Base-by-base conservation (phyloP, 2,888 invertebrate genomes). In the Lysandra coridon region DNA sequence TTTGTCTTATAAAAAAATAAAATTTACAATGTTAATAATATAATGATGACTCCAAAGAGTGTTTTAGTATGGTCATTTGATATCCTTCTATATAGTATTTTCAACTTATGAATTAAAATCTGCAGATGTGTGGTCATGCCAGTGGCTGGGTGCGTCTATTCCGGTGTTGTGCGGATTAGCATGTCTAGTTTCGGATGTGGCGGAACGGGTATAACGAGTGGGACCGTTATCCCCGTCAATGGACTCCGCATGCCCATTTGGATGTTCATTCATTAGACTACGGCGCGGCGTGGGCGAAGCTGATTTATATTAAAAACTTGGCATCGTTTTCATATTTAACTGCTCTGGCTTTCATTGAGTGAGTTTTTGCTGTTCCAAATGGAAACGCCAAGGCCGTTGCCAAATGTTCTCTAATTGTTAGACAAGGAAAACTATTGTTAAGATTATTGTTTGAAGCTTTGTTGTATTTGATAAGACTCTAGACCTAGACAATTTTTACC, bases 181-280 rank as follows among this genome's bases (percentile, higher is more conserved):
- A 49, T 49, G 75, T 44, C 75, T 49, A 23, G 75, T 75, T 75
- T 44, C 75, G 75, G 44, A 49, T 23, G 75, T 44, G 75, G 75
- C 4, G 44, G 49, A 49, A 75, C 75, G n/a, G n/a, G 75, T 75
- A 33, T 44, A 30, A 69, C 69, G 14, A 69, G 69, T 69, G 73
- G 7, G 23, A 75, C 75, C 75, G 75, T 75, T 75, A 75, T 5
- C 49, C 30, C 49, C 75, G 75, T 75, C 75, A 75, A 75, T 75
- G 75, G 75, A 75, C 44, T 23, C 75, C 44, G 75, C 74, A 49
- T 69, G 33, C 23, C 49, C 23, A 75, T 75, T 23, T 44, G 49
- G 49, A 75, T 49, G 12, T 75, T 49, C 75, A 75, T 75, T 75
- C 75, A 75, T 75, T 75, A 75, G 49, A 44, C 1, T 14, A 4